Conservation (phyloP, 2,113 vertebrate genomes). For the Sylvia atricapilla region DNA sequence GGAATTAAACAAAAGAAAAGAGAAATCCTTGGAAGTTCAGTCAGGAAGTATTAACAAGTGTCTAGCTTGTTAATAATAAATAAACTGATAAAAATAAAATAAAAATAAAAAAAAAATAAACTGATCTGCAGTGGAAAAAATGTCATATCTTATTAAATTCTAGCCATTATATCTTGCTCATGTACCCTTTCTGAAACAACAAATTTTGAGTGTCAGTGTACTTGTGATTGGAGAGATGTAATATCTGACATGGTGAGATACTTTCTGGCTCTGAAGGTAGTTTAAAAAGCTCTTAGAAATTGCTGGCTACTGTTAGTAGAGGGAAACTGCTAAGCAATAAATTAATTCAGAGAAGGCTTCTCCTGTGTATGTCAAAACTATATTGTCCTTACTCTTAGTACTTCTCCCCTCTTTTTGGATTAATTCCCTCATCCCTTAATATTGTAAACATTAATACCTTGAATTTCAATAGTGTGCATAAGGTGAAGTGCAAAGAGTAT, state of each 20-base stretch:
- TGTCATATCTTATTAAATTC: neutral
- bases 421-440: slow-evolving; percentile 20
- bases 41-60: neutral
- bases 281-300: slow-evolving; percentile 1
- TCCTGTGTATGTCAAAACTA: neutral
- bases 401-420: neutral
- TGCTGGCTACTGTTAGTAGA: neutral
- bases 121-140: neutral
- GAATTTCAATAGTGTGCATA: slow-evolving; percentile 56
- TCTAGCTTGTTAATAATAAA: too few relatives aligned
- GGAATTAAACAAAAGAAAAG: neutral
- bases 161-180: neutral
- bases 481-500: slow-evolving; percentile 1
- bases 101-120: too few relatives aligned
- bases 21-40: neutral
- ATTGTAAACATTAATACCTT: slow-evolving; percentile 54
- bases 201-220: neutral
- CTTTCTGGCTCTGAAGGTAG: neutral
- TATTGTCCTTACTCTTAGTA: slow-evolving; percentile 30
- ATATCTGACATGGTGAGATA: neutral
- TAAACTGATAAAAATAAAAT: too few relatives aligned
- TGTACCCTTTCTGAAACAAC: neutral
- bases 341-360: slow-evolving; percentile 25
- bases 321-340: neutral
- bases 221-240: neutral